Conservation (phyloP, 2,113 vertebrate species). For the Proterorhinus semilunaris region DNA sequence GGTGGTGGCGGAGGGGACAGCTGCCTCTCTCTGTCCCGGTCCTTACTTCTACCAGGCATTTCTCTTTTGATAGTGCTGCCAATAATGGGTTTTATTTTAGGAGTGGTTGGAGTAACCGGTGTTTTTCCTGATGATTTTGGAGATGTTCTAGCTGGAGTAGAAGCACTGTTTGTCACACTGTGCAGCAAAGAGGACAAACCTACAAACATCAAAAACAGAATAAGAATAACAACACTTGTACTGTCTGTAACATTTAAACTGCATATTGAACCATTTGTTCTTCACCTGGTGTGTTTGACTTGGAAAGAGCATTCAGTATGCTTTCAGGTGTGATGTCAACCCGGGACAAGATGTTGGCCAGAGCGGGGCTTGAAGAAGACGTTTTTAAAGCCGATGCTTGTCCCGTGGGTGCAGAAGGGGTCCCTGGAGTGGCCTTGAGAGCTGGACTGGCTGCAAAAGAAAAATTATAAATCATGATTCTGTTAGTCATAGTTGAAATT, state of each 20-base stretch:
- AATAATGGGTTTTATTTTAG: constrained; percentile 75
- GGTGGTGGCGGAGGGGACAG: constrained; percentile 55
- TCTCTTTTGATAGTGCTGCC: constrained; percentile 65
- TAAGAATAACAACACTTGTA: background rate
- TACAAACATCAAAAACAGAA: constrained; percentile 50
- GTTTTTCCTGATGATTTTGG: constrained; percentile 68
- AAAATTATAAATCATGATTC: background rate
- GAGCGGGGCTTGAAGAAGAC: constrained; percentile 71
- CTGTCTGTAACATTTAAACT: background rate
- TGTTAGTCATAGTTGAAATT: no score
- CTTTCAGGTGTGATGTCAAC: constrained; percentile 95
- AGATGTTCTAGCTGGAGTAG: constrained; percentile 72
- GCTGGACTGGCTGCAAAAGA: constrained; percentile 84
- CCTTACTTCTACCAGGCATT: constrained; percentile 49
- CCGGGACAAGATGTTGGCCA: constrained; percentile 94
- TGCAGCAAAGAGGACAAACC: constrained; percentile 92
- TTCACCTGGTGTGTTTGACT: constrained; percentile 91
- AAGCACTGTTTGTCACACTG: constrained; percentile 80
- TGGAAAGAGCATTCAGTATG: constrained; percentile 91
- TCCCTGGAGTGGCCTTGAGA: constrained; percentile 85
- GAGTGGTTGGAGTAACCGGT: constrained; percentile 79
- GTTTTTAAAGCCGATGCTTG: constrained; percentile 81
- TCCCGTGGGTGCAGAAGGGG: constrained; percentile 83
- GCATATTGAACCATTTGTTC: background rate
- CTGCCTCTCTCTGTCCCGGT: constrained; percentile 61